Percentiles rank a stretch among this genome's conserved stretches.
phyloP scores from a whole-genome alignment of 1,140 invertebrate genomes.

The Theocolax elegans region DNA sequence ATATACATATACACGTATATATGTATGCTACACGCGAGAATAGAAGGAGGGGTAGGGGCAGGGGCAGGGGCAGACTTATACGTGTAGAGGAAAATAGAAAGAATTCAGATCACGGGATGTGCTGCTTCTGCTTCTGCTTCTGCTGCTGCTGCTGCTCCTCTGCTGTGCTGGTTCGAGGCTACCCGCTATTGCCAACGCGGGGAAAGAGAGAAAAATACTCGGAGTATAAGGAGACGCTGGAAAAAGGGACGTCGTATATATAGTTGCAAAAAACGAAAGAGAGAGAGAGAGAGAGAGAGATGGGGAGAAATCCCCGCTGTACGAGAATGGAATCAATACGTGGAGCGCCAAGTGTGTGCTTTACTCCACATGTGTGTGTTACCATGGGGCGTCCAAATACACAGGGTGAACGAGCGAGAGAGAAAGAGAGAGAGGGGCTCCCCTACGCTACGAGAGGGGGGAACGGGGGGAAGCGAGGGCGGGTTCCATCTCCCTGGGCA shows the following conservation, averaged over 20 bases:
- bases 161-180: neutral
- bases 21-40: too few relatives aligned
- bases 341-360: constrained; percentile 33
- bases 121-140: neutral
- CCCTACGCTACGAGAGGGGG: constrained; percentile 9
- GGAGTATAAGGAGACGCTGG: neutral
- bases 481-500: constrained; percentile 43
- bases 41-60: neutral
- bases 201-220: neutral
- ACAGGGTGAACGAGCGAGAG: constrained; percentile 18
- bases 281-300: constrained; percentile 10
- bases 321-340: constrained; percentile 41
- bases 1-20: too few relatives aligned
- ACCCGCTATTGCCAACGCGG: too few relatives aligned
- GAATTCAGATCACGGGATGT: constrained; percentile 40
- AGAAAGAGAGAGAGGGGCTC: constrained; percentile 5
- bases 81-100: constrained; percentile 40
- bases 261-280: constrained; percentile 11
- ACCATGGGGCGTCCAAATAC: constrained; percentile 40
- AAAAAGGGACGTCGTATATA: constrained; percentile 3
- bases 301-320: constrained; percentile 10
- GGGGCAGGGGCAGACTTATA: neutral
- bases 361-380: constrained; percentile 36
- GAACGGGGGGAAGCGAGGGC: constrained; percentile 34
- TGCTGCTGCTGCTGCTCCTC: neutral